Evolutionary conservation across 2,113 vertebrate genomes (phyloP).

Genomic region (Empidonax alnorum): DNA sequence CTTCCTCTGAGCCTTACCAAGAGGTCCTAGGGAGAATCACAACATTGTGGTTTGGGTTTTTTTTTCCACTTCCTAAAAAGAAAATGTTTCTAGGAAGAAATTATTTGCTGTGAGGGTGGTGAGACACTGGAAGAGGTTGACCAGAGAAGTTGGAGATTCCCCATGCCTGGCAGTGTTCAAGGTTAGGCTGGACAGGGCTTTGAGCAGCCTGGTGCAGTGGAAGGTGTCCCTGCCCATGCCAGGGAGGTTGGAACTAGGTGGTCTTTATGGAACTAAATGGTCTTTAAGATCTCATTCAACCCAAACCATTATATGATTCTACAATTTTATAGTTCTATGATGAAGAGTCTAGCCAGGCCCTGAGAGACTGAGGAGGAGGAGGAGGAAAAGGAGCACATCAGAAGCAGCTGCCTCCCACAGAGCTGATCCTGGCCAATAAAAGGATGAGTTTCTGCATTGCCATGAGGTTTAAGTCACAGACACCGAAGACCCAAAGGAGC

Average conservation of each 20-base stretch:
- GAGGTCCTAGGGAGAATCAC: background rate
- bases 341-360: background rate
- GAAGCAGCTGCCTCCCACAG: background rate
- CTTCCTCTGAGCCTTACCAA: background rate
- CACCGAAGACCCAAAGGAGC: background rate
- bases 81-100: background rate
- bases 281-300: background rate
- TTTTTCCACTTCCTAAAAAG: background rate
- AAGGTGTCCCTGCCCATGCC: background rate
- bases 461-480: background rate
- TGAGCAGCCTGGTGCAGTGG: background rate
- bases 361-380: background rate
- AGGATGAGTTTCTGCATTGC: background rate
- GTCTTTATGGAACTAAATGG: background rate
- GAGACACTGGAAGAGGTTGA: background rate
- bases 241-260: background rate
- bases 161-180: background rate
- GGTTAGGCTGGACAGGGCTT: background rate
- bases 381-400: background rate
- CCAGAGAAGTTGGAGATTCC: background rate
- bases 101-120: background rate
- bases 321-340: background rate
- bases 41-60: background rate
- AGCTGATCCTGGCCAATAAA: background rate
- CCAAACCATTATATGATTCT: background rate